phyloP scores from a whole-genome alignment of 2,113 vertebrate genomes.

The Tyto alba region DNA sequence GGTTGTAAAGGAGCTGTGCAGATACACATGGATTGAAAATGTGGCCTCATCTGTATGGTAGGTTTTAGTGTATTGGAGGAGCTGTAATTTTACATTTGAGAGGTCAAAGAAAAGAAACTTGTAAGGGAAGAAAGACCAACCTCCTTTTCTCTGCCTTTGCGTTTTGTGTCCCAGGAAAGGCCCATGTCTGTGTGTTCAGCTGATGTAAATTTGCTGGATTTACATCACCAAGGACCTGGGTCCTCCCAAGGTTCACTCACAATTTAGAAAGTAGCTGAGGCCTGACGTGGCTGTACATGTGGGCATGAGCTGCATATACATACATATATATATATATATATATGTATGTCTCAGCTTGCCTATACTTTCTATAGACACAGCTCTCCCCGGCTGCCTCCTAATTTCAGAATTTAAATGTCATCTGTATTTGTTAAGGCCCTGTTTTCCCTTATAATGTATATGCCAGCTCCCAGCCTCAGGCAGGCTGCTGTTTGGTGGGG shows the following conservation, averaged over 20 bases:
- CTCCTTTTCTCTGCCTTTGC: neutral
- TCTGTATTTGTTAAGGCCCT: neutral
- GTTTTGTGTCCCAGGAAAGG: neutral
- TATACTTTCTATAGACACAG: neutral
- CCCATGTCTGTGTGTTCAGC: neutral
- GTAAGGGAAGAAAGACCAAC: neutral
- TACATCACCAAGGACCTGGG: neutral
- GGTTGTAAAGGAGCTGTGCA: neutral
- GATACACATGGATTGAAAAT: neutral
- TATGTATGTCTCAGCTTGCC: neutral
- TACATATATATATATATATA: neutral
- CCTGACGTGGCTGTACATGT: neutral
- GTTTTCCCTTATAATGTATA: neutral
- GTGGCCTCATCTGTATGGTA: neutral
- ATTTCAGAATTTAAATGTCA: constrained; percentile 32
- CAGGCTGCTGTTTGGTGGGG: neutral
- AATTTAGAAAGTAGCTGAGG: neutral
- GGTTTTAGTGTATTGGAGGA: neutral
- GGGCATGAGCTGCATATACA: neutral
- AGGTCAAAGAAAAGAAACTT: neutral
- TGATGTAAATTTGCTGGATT: neutral
- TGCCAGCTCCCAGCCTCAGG: neutral
- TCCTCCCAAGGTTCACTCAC: neutral
- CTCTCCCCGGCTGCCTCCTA: neutral
- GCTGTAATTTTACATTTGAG: neutral